Base-by-base conservation (phyloP, 2,797 vertebrate genomes). In the Esox lucius region DNA sequence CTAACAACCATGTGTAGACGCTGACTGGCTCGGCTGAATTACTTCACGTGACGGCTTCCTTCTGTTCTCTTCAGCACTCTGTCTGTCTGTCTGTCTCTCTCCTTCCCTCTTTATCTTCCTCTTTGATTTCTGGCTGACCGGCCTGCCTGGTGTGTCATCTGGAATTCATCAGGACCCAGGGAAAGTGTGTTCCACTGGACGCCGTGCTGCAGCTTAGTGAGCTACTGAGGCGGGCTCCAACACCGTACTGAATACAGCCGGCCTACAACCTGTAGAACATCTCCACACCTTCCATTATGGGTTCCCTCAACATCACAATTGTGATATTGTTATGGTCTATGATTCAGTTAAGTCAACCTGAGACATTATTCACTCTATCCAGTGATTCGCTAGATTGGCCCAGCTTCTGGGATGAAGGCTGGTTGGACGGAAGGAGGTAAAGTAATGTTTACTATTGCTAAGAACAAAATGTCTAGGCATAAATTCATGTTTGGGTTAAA, bases 81-180 rank as follows among this genome's bases (percentile, higher is more conserved):
- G 26, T 71, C 75, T 39, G 53, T 69, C 19, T 33, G 48, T 31
- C 68, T 62, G 9, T 22, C 19, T 42, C 35, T 1, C 65, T 8
- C 51, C 7, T 35, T 24, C 70, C 66, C 79, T 75, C 76, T 81
- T 26, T 73, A 71, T 31, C 59, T 65, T 9, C 35, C 42, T n/a
- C 73, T 65, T n/a, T 46, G 46, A 51, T 42, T 83, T 80, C 1
- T 13, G 68, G 74, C 59, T 72, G 84, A 78, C 78, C 78, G 78
- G 71, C 70, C 81, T n/a, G 84, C 78, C 87, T 86, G 73, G 59
- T 59, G 69, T 83, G 74, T 84, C 91, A 94, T 94, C 92, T 94
- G 92, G 93, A 92, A 93, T 73, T 83, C 72, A 91, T 94, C 85
- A 89, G 71, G 77, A 86, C 70, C 82, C 71, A 74, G 73, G 79